These are phyloP conservation scores for Agriopis aurantiaria DNA, from an alignment of 2,888 invertebrate species.

Conservation along the genomic window DNA sequence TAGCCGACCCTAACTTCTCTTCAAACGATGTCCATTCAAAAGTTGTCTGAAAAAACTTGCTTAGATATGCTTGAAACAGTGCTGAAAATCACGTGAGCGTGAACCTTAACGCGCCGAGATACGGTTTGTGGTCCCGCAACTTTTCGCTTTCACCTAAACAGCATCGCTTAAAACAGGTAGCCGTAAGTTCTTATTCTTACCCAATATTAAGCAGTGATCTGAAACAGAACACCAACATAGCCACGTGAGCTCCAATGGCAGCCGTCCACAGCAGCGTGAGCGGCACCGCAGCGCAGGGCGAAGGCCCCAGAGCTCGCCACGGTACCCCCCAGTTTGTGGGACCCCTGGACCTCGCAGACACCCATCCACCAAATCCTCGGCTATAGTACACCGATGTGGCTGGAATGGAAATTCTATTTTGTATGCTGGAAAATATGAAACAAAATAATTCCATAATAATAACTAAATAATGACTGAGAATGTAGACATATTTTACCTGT, in stretches of 20 bases:
- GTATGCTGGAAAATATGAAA: not conserved
- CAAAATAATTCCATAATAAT: too few species aligned
- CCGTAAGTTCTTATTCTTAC: conserved; percentile 53
- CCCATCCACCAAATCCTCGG: conserved; percentile 81
- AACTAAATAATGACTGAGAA: too few species aligned
- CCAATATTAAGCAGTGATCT: conserved; percentile 77
- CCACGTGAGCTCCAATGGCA: conserved; percentile 70
- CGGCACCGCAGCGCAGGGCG: conserved; percentile 77
- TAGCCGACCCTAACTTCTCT: too few species aligned
- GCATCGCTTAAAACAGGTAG: too few species aligned
- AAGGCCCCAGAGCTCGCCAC: conserved; percentile 79
- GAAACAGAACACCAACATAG: conserved; percentile 76
- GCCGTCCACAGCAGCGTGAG: conserved; percentile 74
- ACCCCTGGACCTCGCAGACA: conserved; percentile 67
- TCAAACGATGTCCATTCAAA: too few species aligned
- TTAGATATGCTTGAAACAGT: too few species aligned
- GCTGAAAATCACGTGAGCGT: too few species aligned
- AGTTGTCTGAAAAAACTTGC: too few species aligned
- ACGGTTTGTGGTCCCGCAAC: too few species aligned
- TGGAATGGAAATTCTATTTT: conserved; percentile 45
- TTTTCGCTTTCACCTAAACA: too few species aligned
- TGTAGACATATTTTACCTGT: too few species aligned
- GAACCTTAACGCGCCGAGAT: too few species aligned
- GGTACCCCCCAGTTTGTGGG: conserved; percentile 73
- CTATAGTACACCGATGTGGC: conserved; percentile 82